Evolutionary conservation across 2,113 vertebrate genomes (phyloP), one percentile per base, ranked within the genome.

Genomic region (Vicugna pacos): DNA sequence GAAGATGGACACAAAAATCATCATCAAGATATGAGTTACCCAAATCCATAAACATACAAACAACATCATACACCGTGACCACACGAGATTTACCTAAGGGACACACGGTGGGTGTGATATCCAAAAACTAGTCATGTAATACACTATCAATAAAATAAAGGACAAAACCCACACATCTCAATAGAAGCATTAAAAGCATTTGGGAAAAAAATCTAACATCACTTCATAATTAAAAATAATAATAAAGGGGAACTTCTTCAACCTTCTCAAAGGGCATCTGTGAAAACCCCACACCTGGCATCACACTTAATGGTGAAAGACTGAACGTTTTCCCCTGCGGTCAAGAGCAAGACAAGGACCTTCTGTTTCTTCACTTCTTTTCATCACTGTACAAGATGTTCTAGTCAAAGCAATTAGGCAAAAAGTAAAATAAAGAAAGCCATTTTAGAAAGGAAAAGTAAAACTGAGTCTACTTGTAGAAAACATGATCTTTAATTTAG

Each of bases 381-480:
- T 84, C 46, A n/a, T 67, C 10, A 38, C 22, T 93, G 54, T 32
- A 67, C 19, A 67, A 16, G 28, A 38, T 46, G 52, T 28, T 76
- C 84, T 76, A 89, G 38, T 20, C 52, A 26, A 62, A 50, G 42
- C 8, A 82, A 67, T 60, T 26, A 60, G 20, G 20, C 30, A 89
- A 76, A 79, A 28, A 50, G 13, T 13, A 8, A 73, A 80, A 80
- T 50, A 48, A 69, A 84, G 85, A 38, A 4, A 82, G 35, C 17
- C 22, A 30, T 92, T 62, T 70, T 62, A 88, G 16, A 91, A 92
- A 87, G n/a, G 10, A 54, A 58, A 89, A 86, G 46, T 72, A 91
- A 91, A 83, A 52, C 19, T 46, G 52, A 58, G 60, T 82, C 46
- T 58, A n/a, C 67, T 87, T 65, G 46, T 6, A 79, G 17, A 90